Evolutionary conservation across 1,140 invertebrate genomes (phyloP).

Genomic region (Cotesia vestalis): DNA sequence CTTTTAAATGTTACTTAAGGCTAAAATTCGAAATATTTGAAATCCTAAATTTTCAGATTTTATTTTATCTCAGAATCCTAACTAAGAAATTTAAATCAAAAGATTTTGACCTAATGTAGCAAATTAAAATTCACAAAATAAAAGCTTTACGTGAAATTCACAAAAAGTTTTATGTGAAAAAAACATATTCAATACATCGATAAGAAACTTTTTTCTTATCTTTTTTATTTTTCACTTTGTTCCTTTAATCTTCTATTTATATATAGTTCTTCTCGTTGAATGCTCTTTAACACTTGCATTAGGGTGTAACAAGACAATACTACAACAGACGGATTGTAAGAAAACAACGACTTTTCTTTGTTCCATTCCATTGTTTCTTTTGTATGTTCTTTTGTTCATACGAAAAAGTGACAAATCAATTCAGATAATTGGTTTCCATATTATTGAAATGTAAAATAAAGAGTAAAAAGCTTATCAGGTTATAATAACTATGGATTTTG

Average conservation of each 20-base stretch:
- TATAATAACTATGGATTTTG: no score
- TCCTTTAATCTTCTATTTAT: not conserved
- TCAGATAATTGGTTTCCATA: constrained; percentile 51
- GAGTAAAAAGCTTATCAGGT: no score
- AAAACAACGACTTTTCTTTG: constrained; percentile 16
- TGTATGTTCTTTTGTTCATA: not conserved
- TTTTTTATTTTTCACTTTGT: not conserved
- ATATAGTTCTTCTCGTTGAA: constrained; percentile 5
- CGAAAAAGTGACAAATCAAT: constrained; percentile 42
- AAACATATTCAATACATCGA: no score
- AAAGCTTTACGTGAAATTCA: no score
- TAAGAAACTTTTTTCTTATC: not conserved
- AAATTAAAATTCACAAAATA: no score
- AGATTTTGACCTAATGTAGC: no score
- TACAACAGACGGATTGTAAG: not conserved
- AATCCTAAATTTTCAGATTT: no score
- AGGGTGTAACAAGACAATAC: constrained; percentile 8
- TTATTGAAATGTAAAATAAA: not conserved
- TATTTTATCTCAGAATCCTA: no score
- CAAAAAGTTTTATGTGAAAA: no score
- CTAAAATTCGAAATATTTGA: no score
- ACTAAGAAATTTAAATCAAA: no score
- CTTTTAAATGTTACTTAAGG: no score
- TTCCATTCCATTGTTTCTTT: not conserved
- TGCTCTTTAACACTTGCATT: not conserved